Evolutionary conservation across 2,888 invertebrate species (phyloP).

Genomic region (Encarsia formosa): DNA sequence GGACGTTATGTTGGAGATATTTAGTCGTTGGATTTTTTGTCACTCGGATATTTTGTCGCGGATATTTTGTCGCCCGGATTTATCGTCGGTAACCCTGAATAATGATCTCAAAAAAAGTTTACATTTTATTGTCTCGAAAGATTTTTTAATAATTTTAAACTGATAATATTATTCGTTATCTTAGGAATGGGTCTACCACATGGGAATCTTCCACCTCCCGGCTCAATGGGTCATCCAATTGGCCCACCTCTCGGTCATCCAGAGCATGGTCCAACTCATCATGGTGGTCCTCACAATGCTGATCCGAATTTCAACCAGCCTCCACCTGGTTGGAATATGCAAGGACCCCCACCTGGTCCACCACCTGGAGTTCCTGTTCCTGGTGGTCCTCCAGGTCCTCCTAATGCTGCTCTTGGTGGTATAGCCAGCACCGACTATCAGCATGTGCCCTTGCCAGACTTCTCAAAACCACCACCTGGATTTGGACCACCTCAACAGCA

Average conservation of each 20-base stretch:
- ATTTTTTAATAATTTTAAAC: too few relatives aligned
- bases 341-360: conserved; percentile 38
- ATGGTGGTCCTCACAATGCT: conserved; percentile 53
- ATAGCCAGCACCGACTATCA: too few relatives aligned
- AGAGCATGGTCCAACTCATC: conserved; percentile 17
- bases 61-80: too few relatives aligned
- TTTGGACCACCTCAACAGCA: conserved; percentile 52
- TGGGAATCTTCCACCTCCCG: conserved; percentile 3
- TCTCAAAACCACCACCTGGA: conserved; percentile 83
- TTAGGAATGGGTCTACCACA: neutral
- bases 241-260: conserved; percentile 11
- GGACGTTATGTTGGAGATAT: too few relatives aligned
- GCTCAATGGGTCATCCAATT: neutral
- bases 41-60: too few relatives aligned
- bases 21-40: too few relatives aligned
- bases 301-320: conserved; percentile 56
- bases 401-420: neutral
- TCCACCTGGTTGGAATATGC: conserved; percentile 53
- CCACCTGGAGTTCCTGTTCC: conserved; percentile 45
- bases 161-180: too few relatives aligned
- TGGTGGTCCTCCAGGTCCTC: conserved; percentile 47
- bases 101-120: too few relatives aligned
- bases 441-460: conserved; percentile 62
- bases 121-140: too few relatives aligned
- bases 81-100: too few relatives aligned